Base-by-base conservation (phyloP, 2,888 invertebrate species). In the Fragum sueziense region DNA sequence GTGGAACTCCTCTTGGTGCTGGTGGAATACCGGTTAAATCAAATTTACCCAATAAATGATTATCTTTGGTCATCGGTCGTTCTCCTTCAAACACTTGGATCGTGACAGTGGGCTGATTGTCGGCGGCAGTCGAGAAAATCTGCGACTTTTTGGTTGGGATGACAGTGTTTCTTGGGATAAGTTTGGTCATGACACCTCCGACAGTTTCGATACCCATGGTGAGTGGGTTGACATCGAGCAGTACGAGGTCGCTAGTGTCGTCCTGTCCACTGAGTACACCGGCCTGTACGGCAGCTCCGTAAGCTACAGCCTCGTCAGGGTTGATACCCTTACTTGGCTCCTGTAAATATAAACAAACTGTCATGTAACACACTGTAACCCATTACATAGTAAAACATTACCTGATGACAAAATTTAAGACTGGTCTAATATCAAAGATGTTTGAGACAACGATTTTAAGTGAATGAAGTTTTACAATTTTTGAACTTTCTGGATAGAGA, bases 141-240 rank as follows among this genome's bases (percentile, higher is more conserved):
- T 99, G 99, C 0, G 98, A 97, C 93, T 99, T 99, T 95, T 99
- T 99, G 71, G 99, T 99, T 33, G 99, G 99, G 91, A 99, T 99
- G 86, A 98, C 98, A 34, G 99, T 99, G 95, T 99, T 99, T 90
- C 99, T 85, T 71, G 97, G 97, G 93, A 99, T 99, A 74, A 99
- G 95, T 93, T 99, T 99, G 88, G 99, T 99, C 99, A 99, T 99
- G 34, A 99, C 99, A 87, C 99, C 99, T 84, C 99, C 99, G 54
- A 99, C 99, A 59, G 99, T 99, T 94, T 99, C 99, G 91, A 99
- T 99, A 94, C 99, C 99, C 96, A 99, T 96, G 86, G 99, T 99
- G 85, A 99, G 95, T 87, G 99, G 99, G 93, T 99, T 99, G 72
- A 99, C 99, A 93, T 99, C 99, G 82, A 99, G 95, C 51, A 90